Percentiles rank a stretch among this genome's conserved stretches.
Conservation (phyloP, 2,113 vertebrate species). For the Petrocephalus zakoni region DNA sequence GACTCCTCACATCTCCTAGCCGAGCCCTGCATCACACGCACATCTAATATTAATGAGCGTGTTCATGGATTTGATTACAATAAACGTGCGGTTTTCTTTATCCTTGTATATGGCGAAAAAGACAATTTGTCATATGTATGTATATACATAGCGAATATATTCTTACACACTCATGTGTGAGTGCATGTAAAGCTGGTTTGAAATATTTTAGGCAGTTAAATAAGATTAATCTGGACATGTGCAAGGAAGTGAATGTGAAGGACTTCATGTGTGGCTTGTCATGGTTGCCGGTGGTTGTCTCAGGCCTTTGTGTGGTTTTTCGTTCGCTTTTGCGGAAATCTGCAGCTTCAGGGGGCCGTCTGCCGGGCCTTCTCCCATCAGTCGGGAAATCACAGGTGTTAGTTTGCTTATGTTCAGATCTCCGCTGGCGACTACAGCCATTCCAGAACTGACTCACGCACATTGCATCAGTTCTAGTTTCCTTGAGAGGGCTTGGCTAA, state of each 20-base stretch:
- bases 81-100: neutral
- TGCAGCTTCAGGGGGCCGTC: constrained; percentile 21
- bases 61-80: neutral
- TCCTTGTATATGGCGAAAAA: constrained; percentile 2
- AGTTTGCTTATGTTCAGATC: constrained; percentile 58
- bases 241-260: neutral
- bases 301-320: constrained; percentile 21
- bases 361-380: constrained; percentile 52
- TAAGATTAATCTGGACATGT: constrained; percentile 3
- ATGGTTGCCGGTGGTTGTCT: neutral
- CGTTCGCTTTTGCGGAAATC: constrained; percentile 39
- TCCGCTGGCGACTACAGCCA: constrained; percentile 52
- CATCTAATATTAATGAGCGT: neutral
- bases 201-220: neutral
- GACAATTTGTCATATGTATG: neutral
- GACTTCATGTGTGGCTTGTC: neutral
- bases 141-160: neutral
- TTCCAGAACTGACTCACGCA: constrained; percentile 48
- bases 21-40: neutral
- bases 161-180: neutral
- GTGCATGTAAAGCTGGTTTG: constrained; percentile 7
- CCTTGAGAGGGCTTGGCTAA: constrained; percentile 16
- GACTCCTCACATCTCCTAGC: neutral
- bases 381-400: constrained; percentile 60
- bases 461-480: constrained; percentile 38